Base-by-base conservation (phyloP, 1,140 invertebrate genomes). In the Drosophila fuyamai region DNA sequence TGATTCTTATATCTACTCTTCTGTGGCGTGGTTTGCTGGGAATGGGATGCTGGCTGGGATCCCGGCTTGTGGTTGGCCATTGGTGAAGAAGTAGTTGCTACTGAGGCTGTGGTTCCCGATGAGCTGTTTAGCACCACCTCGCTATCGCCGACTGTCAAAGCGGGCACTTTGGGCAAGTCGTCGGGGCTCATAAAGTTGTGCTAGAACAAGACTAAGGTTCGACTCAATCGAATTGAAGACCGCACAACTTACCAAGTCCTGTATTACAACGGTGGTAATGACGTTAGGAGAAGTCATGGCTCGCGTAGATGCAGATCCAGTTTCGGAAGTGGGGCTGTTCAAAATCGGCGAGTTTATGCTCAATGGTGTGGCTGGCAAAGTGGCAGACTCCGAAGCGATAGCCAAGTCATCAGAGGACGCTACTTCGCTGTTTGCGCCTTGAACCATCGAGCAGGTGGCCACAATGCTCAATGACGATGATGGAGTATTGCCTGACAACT, bases 51-150 rank as follows among this genome's bases (percentile, higher is more conserved):
- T n/a, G 18, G 54, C 50, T 58, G 29, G 14, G 58, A 38, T 36
- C 75, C 75, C 14, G 38, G 38, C 29, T 80, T 86, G 4, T 68
- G 76, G n/a, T 65, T 68, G 6, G 59, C 57, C 41, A 53, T 43
- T 38, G 83, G 79, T 36, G 83, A 88, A 38, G 83, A 76, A 4
- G 59, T 67, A 2, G 83, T 88, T 29, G 72, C 60, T 60, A 88
- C 79, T 29, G 83, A 88, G 13, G 84, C 83, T 50, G 83, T 88
- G 13, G 83, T 88, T 13, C 83, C 83, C 36, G 84, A 71, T 27
- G 79, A 88, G 13, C 83, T 88, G 38, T 88, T 88, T 4, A 88
- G 47, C 14, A 68, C 76, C 9, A 73, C 61, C n/a, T 88, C 84
- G 9, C 53, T 58, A 14, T 83, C 82, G 2, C 51, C 72, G 7